Percentiles rank a stretch among this genome's conserved stretches.
Evolutionary conservation across 2,888 invertebrate genomes (phyloP).

Genomic region (Drosophila acutilabella): DNA sequence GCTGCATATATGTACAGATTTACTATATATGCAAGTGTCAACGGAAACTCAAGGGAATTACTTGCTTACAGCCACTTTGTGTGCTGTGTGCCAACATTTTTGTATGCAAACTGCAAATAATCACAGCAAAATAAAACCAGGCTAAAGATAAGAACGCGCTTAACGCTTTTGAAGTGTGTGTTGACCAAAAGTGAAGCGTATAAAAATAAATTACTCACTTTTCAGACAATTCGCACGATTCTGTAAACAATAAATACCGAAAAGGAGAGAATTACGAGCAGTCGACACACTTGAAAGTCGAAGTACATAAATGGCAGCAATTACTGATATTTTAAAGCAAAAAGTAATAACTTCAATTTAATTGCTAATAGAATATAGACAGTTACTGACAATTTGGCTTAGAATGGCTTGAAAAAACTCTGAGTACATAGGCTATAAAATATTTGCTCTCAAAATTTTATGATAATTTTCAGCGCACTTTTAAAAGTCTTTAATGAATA

Average conservation of each 20-base stretch:
- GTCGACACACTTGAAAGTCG: neutral
- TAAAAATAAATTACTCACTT: constrained; percentile 35
- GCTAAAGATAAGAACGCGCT: constrained; percentile 38
- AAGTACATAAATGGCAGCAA: constrained; percentile 6
- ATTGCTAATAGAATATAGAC: neutral
- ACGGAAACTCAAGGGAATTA: constrained; percentile 52
- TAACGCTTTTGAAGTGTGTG: constrained; percentile 46
- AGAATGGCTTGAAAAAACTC: neutral
- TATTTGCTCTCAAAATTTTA: neutral
- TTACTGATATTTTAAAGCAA: neutral
- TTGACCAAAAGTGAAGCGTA: constrained; percentile 16
- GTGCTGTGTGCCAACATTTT: constrained; percentile 41
- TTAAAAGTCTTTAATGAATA: neutral
- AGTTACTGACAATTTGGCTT: too few relatives aligned
- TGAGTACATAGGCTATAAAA: neutral
- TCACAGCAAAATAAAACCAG: constrained; percentile 29
- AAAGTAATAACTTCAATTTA: neutral
- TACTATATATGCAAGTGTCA: constrained; percentile 40
- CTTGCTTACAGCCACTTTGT: constrained; percentile 9
- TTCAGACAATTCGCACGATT: constrained; percentile 22
- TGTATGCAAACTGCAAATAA: constrained; percentile 66
- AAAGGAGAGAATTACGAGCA: neutral
- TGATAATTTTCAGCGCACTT: constrained; percentile 18
- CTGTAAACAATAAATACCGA: constrained; percentile 24
- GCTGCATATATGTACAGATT: neutral